Evolutionary conservation across 23 tunicate genomes (phyloP).

Genomic region (Botrylloides violaceus): DNA sequence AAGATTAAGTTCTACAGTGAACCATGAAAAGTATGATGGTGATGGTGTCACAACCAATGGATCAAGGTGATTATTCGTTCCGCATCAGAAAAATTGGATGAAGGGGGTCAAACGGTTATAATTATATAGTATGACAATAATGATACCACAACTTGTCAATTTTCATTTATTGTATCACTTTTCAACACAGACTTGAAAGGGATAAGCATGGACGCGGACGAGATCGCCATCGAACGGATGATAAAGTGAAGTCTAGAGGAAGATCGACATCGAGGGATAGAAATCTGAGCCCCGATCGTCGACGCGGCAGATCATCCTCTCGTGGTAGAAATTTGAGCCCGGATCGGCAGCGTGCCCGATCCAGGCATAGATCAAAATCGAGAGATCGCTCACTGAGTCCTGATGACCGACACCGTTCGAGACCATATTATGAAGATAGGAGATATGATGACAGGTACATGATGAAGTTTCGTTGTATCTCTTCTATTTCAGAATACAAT

Average conservation of each 20-base stretch:
- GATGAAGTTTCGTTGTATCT: too few species aligned
- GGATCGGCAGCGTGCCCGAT: conserved; percentile 25
- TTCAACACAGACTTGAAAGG: conserved; percentile 10
- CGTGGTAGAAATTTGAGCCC: conserved; percentile 33
- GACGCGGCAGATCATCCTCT: conserved; percentile 18
- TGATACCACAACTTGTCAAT: too few species aligned
- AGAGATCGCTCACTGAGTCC: conserved; percentile 37
- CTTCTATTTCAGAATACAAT: too few species aligned
- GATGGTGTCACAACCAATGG: conserved; percentile 26
- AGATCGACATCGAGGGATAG: conserved; percentile 27
- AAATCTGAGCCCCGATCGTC: conserved; percentile 26
- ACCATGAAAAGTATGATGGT: conserved; percentile 19
- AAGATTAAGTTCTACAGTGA: conserved; percentile 7
- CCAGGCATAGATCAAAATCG: conserved; percentile 36
- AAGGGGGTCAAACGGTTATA: too few species aligned
- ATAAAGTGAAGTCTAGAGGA: conserved; percentile 25
- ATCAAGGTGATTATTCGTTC: too few species aligned
- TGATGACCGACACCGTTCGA: conserved; percentile 13
- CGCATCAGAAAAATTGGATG: too few species aligned
- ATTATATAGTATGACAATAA: too few species aligned
- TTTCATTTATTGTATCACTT: too few species aligned
- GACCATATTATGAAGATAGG: conserved; percentile 8
- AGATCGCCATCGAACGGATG: conserved; percentile 1
- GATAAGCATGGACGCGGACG: conserved; percentile 19
- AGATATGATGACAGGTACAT: conserved; percentile 22